Base-by-base conservation (phyloP, 1,140 invertebrate species). In the Whitmania pigra region DNA sequence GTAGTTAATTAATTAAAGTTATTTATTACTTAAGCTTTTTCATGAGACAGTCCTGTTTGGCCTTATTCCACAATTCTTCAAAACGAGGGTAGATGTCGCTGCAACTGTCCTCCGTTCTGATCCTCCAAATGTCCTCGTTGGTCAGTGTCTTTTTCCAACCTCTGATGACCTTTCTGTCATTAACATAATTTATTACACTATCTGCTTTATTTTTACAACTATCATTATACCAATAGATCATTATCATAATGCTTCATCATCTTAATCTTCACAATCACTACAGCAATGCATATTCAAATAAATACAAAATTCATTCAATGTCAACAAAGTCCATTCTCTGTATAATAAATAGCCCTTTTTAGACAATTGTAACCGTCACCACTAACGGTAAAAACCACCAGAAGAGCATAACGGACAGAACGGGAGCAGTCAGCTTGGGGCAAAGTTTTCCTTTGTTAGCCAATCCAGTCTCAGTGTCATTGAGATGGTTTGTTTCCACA, bases 371-470 rank as follows among this genome's bases (percentile, higher is more conserved):
- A n/a, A n/a, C n/a, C n/a, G n/a, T n/a, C 15, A 11, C 2, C 2
- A 72, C 71, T 72, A 25, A 72, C 71, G 71, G 63, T 15, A 27
- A 36, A 29, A 72, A 72, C 71, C 71, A 72, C 67, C 22, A 72
- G 63, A 69, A 72, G 17, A 71, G 6, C n/a, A 72, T 70, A 18
- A 49, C 22, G 17, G 60, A 70, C 27, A 71, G 71, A 43, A 72
- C 60, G 20, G 71, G 53, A 13, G 71, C 71, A 31, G 27, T 49
- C 9, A 70, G 53, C n/a, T 72, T 43, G 25, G 71, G 71, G 18
- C 71, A 72, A 9, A 66, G 71, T 31, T 72, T 72, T 13, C 43
- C 43, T 17, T 49, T 49, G 43, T 4, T 13, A 15, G 43, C 15
- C 43, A 15, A 11, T 63, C 60, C 15, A 17, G 3, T 49, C 43